Evolutionary conservation across 2,888 invertebrate species (phyloP).

Genomic region (Pecten maximus): DNA sequence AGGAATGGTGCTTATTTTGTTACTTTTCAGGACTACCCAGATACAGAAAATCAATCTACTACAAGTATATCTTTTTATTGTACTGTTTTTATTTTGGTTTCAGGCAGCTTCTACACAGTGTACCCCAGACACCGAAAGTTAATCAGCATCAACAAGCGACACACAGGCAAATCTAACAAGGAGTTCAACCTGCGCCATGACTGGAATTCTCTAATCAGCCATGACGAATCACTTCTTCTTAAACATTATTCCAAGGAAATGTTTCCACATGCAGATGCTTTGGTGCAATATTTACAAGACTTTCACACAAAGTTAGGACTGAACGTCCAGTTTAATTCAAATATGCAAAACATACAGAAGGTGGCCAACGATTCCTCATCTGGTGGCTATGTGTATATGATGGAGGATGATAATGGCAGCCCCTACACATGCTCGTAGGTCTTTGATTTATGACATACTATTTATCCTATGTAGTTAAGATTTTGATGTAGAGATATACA

Average conservation of each 20-base stretch:
- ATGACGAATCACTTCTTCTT: slow-evolving; percentile 75
- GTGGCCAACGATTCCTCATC: slow-evolving; percentile 60
- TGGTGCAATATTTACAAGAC: slow-evolving; percentile 81
- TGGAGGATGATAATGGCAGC: slow-evolving; percentile 80
- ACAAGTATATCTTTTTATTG: no score
- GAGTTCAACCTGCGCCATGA: slow-evolving; percentile 83
- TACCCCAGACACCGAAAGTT: slow-evolving; percentile 82
- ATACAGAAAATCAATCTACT: no score
- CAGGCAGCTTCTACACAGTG: slow-evolving; percentile 81
- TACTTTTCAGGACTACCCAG: no score
- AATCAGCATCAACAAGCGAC: slow-evolving; percentile 82
- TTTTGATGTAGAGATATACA: no score
- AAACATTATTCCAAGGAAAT: slow-evolving; percentile 74
- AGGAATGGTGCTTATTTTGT: no score
- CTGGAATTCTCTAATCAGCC: slow-evolving; percentile 82
- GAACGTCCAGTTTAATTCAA: slow-evolving; percentile 81
- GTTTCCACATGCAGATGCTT: slow-evolving; percentile 74
- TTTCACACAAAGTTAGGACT: slow-evolving; percentile 73
- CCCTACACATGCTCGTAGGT: slow-evolving; percentile 79
- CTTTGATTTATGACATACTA: not conserved
- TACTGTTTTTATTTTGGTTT: slow-evolving; percentile 52
- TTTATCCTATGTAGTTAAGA: not conserved
- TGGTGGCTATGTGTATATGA: slow-evolving; percentile 71
- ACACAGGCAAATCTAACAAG: slow-evolving; percentile 81
- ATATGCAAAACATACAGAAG: slow-evolving; percentile 70